Percentiles rank a stretch among this genome's conserved stretches.
Evolutionary conservation across 2,797 vertebrate species (phyloP).

Genomic region (Labroides dimidiatus): DNA sequence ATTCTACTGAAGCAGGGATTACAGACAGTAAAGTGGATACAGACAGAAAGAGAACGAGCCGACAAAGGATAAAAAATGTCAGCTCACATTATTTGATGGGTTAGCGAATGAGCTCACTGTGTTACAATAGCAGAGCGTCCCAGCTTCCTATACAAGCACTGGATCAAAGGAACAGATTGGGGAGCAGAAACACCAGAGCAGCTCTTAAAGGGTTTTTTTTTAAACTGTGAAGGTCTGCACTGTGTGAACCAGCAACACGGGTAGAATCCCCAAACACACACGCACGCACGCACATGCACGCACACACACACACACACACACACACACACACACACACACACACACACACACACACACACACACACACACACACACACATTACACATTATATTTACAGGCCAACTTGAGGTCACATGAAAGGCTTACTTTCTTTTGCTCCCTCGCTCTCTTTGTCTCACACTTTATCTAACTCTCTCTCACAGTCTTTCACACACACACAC

Average conservation of each 20-base stretch:
- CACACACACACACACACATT: constrained; percentile 48
- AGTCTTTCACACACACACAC: constrained; percentile 68
- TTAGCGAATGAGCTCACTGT: constrained; percentile 25
- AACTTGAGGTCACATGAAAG: constrained; percentile 58
- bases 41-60: constrained; percentile 30
- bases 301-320: constrained; percentile 4
- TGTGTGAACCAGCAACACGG: constrained; percentile 1
- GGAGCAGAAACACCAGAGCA: constrained; percentile 15
- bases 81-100: constrained; percentile 52
- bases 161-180: constrained; percentile 52
- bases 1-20: constrained; percentile 14
- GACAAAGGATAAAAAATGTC: constrained; percentile 52
- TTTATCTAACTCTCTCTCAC: constrained; percentile 1
- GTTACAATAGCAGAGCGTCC: constrained; percentile 47
- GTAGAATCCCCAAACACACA: constrained; percentile 26
- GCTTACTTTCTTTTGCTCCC: constrained; percentile 37
- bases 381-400: constrained; percentile 51
- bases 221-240: constrained; percentile 24
- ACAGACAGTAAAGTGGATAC: constrained; percentile 2
- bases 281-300: constrained; percentile 20
- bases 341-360: constrained; percentile 11
- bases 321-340: constrained; percentile 46
- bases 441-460: constrained; percentile 25
- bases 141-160: constrained; percentile 52
- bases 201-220: constrained; percentile 18